phyloP scores from a whole-genome alignment of 2,113 vertebrate species.

The Columba janthina region DNA sequence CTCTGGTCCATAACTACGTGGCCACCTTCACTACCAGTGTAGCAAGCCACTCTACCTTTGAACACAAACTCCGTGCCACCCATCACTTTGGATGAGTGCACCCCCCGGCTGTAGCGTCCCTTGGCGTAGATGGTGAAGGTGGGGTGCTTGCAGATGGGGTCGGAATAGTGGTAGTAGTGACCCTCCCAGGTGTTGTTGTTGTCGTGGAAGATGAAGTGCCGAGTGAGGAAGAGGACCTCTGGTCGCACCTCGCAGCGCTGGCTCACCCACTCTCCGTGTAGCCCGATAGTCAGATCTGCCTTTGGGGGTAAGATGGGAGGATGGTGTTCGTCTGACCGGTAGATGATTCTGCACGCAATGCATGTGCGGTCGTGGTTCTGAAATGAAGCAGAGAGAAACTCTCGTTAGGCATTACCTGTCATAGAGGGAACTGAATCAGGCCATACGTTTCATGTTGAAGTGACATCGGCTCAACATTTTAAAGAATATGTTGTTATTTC shows the following conservation, averaged over 20 bases:
- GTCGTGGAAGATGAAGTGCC: slow-evolving; percentile 95
- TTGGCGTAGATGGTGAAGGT: slow-evolving; percentile 95
- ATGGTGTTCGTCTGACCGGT: slow-evolving; percentile 87
- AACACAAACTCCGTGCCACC: slow-evolving; percentile 94
- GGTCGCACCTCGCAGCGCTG: slow-evolving; percentile 95
- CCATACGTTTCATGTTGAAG: background rate
- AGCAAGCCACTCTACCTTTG: slow-evolving; percentile 82
- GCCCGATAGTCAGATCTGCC: slow-evolving; percentile 84
- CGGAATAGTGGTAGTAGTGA: slow-evolving; percentile 95
- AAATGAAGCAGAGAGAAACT: background rate
- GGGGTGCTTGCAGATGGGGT: slow-evolving; percentile 94
- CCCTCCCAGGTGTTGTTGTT: slow-evolving; percentile 97
- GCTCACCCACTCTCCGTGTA: slow-evolving; percentile 96
- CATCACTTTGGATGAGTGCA: slow-evolving; percentile 86
- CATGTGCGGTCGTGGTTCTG: slow-evolving; percentile 90
- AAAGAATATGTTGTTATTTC: background rate
- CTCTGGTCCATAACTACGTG: background rate
- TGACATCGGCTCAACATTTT: background rate
- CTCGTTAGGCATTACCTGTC: background rate
- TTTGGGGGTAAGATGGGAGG: slow-evolving; percentile 89
- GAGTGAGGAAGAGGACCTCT: slow-evolving; percentile 94
- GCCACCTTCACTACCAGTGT: rapidly evolving
- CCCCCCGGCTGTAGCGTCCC: slow-evolving; percentile 90
- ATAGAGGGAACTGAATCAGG: background rate
- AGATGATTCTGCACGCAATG: slow-evolving; percentile 88